Evolutionary conservation across 2,113 vertebrate species (phyloP).

Genomic region (Semnornis frantzii): DNA sequence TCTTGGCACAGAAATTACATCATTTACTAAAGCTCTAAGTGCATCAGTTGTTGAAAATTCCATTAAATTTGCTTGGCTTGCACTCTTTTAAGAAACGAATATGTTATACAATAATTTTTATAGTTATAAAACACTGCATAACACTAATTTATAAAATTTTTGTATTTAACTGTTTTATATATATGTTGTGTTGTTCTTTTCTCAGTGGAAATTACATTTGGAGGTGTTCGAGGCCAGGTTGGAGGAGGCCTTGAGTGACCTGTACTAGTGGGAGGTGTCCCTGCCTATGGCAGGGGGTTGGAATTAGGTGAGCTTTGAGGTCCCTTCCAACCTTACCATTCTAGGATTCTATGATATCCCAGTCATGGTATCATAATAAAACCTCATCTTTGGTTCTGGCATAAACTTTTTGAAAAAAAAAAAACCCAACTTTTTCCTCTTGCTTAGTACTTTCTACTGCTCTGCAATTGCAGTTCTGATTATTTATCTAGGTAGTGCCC

Average conservation of each 20-base stretch:
- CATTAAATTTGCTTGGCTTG: neutral
- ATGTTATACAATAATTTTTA: neutral
- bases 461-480: neutral
- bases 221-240: too few relatives aligned
- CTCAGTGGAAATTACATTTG: neutral
- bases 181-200: neutral
- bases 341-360: too few relatives aligned
- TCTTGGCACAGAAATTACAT: neutral
- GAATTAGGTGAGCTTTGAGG: too few relatives aligned
- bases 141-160: too few relatives aligned
- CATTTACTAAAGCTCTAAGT: neutral
- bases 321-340: too few relatives aligned
- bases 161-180: too few relatives aligned
- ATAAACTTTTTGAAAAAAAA: neutral
- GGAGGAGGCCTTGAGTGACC: too few relatives aligned
- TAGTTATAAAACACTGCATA: neutral
- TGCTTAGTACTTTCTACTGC: neutral
- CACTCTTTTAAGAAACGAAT: neutral
- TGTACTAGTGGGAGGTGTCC: too few relatives aligned
- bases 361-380: neutral
- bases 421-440: neutral
- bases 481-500: neutral
- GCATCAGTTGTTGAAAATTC: neutral
- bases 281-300: too few relatives aligned
- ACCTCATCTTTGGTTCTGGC: neutral